These are phyloP conservation scores for Caradrina clavipalpis DNA, from an alignment of 2,888 invertebrate species.

Conservation along the genomic window DNA sequence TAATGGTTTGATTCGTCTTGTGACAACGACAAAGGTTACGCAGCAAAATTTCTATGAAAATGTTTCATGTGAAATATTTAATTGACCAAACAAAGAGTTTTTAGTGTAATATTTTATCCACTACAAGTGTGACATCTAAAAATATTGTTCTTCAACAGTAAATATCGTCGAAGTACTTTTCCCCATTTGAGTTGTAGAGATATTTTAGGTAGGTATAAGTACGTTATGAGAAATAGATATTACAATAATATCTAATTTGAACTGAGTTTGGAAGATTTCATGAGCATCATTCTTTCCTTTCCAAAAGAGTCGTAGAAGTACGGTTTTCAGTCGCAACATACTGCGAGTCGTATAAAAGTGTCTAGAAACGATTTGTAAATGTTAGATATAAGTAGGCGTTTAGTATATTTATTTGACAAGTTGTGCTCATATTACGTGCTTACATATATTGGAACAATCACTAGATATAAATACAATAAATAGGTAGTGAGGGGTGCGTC, in stretches of 20 bases:
- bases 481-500: constrained; percentile 73
- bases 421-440: constrained; percentile 83
- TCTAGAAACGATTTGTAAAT: constrained; percentile 76
- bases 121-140: constrained; percentile 88
- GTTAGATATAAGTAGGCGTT: constrained; percentile 73
- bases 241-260: constrained; percentile 78
- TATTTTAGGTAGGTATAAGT: constrained; percentile 73
- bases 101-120: constrained; percentile 71
- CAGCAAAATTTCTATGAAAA: constrained; percentile 77
- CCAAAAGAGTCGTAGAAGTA: constrained; percentile 69
- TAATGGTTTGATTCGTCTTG: constrained; percentile 66
- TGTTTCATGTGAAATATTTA: constrained; percentile 73
- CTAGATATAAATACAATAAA: constrained; percentile 76
- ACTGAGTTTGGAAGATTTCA: constrained; percentile 80
- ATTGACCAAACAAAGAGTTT: constrained; percentile 77
- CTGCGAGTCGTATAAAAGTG: constrained; percentile 76
- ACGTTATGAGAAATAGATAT: constrained; percentile 74
- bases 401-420: constrained; percentile 79
- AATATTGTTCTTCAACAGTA: constrained; percentile 86
- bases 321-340: constrained; percentile 71
- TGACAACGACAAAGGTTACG: constrained; percentile 68
- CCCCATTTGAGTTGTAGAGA: constrained; percentile 79
- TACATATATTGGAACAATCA: constrained; percentile 78
- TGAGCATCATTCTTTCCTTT: constrained; percentile 76
- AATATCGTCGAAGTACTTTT: constrained; percentile 79